phyloP scores from a whole-genome alignment of 2,113 vertebrate species.

The Erpornis zantholeuca region DNA sequence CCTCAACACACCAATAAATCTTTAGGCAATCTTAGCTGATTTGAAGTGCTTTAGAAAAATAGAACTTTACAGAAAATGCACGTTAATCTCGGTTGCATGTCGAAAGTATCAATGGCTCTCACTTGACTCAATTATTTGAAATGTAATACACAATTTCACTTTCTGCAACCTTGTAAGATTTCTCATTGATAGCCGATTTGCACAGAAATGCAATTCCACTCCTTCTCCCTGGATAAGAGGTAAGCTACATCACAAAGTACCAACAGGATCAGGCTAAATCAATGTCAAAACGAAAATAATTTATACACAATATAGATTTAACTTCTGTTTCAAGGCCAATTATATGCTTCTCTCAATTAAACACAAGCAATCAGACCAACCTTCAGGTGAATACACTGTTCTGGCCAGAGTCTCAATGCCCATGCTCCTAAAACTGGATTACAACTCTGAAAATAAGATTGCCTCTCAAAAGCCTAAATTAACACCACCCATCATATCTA shows the following conservation, averaged over 20 bases:
- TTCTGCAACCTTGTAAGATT: neutral
- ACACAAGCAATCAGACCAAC: neutral
- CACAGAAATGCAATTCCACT: neutral
- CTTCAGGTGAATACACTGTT: neutral
- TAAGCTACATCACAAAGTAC: neutral
- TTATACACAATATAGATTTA: neutral
- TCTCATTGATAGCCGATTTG: neutral
- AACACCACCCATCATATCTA: neutral
- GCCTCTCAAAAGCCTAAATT: neutral
- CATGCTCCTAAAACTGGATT: neutral
- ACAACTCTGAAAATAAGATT: neutral
- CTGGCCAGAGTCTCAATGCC: neutral
- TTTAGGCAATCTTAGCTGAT: neutral
- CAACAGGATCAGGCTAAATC: neutral
- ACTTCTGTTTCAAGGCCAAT: slow-evolving; percentile 9
- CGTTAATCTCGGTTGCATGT: slow-evolving; percentile 5
- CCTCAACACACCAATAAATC: neutral
- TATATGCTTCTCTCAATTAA: neutral
- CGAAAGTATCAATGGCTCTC: slow-evolving; percentile 27
- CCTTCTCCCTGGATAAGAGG: neutral
- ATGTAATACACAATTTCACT: slow-evolving; percentile 23
- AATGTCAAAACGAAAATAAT: neutral
- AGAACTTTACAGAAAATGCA: neutral
- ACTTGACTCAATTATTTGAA: slow-evolving; percentile 23
- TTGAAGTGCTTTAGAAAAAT: neutral